These are phyloP conservation scores for Caenorhabditis sp. DNA, from an alignment of 2,888 invertebrate species.

Conservation along the genomic window DNA sequence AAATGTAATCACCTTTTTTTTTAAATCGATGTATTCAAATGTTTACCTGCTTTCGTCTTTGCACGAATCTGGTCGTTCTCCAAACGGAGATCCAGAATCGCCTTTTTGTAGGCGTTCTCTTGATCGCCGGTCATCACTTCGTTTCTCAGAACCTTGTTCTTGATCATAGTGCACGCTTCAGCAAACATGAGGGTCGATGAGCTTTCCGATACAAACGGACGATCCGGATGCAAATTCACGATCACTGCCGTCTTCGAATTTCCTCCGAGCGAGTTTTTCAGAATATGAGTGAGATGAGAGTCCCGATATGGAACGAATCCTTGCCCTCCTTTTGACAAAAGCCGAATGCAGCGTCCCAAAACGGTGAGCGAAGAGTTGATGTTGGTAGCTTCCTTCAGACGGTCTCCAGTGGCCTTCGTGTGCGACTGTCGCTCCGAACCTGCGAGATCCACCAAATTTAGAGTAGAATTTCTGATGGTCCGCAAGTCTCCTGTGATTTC, in stretches of 20 bases:
- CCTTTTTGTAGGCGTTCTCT: slow-evolving; percentile 78
- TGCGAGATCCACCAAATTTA: slow-evolving; percentile 81
- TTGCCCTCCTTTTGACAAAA: slow-evolving; percentile 79
- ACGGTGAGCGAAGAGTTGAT: slow-evolving; percentile 80
- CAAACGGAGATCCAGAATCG: slow-evolving; percentile 77
- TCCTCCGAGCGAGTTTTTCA: slow-evolving; percentile 81
- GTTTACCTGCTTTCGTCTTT: neutral
- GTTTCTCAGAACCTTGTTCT: slow-evolving; percentile 80
- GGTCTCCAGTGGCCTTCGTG: slow-evolving; percentile 79
- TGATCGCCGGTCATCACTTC: slow-evolving; percentile 80
- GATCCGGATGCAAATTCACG: slow-evolving; percentile 80
- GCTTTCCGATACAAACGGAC: slow-evolving; percentile 80
- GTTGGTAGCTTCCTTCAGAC: slow-evolving; percentile 80
- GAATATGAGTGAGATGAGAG: slow-evolving; percentile 80
- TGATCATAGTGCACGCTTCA: slow-evolving; percentile 80
- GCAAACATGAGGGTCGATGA: slow-evolving; percentile 80
- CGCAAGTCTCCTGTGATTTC: slow-evolving; percentile 77
- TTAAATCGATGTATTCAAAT: too few species aligned
- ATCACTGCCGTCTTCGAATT: slow-evolving; percentile 80
- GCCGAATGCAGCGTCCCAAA: slow-evolving; percentile 80
- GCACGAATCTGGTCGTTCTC: slow-evolving; percentile 26
- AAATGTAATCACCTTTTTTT: neutral
- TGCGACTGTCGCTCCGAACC: slow-evolving; percentile 81
- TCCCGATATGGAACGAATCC: slow-evolving; percentile 81
- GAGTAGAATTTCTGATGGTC: slow-evolving; percentile 79